Evolutionary conservation across 2,797 vertebrate genomes (phyloP), one percentile per base, ranked within the genome.

Genomic region (Falco novaeseelandiae): DNA sequence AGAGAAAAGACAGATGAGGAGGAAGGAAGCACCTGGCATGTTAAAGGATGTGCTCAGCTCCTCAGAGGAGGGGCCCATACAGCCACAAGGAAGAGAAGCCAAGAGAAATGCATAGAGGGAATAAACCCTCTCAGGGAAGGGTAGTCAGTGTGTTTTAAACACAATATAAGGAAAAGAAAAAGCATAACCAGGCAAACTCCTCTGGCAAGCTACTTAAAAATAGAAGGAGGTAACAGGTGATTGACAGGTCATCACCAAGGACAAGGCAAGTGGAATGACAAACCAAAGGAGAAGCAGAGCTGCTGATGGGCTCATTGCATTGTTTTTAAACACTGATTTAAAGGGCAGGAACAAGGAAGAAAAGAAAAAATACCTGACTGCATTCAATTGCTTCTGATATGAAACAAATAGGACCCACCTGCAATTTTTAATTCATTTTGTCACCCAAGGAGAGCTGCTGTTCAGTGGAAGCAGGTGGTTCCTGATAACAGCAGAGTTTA

Each of bases 301-400:
- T 46, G 38, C 21, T 46, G 4, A 1, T 2, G 3, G 27, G 30
- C 20, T 78, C 9, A 0, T 7, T 51, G 32, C 19, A 22, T 14
- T 63, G 19, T 5, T 71, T n/a, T 49, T 61, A 78, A 73, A 54
- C 32, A n/a, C 13, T 32, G 6, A 67, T 34, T 76, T 73, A 57
- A 94, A 79, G 22, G 27, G 46, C 25, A 77, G 59, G 69, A 90
- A 72, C 16, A 70, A 55, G 8, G 32, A 55, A 66, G 12, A 19
- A 6, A 36, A 30, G 26, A 42, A n/a, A 23, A 29, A 29, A 71
- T 40, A 55, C 6, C 15, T 51, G 49, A 48, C 38, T 17, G 44
- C 49, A 38, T 58, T 26, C 36, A 71, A 5, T n/a, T 57, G 38
- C 46, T 88, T 79, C 14, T 62, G 22, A 58, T 15, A 26, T 29